phyloP scores from a whole-genome alignment of 2,113 vertebrate species.

The Aptenodytes patagonicus region DNA sequence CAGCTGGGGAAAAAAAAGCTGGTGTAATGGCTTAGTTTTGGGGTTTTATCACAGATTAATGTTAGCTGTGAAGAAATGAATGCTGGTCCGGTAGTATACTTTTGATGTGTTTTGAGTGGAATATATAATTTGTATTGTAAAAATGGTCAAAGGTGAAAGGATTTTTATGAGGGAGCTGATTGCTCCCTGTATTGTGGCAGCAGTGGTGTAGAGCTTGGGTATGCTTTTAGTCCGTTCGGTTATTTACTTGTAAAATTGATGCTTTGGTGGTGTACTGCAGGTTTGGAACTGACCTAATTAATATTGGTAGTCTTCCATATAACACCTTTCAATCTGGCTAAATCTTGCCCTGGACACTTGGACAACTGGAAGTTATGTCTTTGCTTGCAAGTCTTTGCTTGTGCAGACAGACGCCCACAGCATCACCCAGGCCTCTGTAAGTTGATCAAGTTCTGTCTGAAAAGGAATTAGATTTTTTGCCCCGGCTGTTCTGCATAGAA shows the following conservation, averaged over 20 bases:
- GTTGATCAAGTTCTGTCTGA: neutral
- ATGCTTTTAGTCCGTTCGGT: neutral
- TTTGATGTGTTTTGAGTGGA: neutral
- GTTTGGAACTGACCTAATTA: neutral
- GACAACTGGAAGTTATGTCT: no score
- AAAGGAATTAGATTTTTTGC: neutral
- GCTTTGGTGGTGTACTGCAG: neutral
- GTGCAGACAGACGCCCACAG: neutral
- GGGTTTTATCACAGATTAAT: neutral
- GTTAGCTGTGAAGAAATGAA: neutral
- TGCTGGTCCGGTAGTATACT: neutral
- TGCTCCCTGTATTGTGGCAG: neutral
- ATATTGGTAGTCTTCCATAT: neutral
- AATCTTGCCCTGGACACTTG: neutral
- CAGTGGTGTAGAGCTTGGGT: neutral
- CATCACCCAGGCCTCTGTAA: neutral
- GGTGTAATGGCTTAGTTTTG: neutral
- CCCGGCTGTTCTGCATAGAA: neutral
- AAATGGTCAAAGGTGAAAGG: neutral
- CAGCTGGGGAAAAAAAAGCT: neutral
- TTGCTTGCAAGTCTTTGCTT: neutral
- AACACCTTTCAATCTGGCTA: neutral
- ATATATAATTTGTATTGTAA: neutral
- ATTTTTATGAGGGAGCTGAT: neutral
- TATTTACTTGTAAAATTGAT: neutral